Evolutionary conservation across 2,113 vertebrate genomes (phyloP).

Genomic region (Ailuropoda melanoleuca): DNA sequence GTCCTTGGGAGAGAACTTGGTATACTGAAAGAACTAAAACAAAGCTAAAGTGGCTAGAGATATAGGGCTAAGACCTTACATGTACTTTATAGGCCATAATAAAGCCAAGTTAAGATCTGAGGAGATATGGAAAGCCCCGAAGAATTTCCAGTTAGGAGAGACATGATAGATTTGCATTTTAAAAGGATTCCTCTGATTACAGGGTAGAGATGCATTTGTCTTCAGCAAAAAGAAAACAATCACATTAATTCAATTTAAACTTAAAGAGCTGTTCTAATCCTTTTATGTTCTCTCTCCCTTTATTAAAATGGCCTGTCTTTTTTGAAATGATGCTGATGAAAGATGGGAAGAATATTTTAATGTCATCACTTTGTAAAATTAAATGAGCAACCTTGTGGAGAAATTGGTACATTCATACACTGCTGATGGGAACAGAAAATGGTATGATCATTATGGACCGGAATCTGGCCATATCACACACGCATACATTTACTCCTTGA

Average conservation of each 20-base stretch:
- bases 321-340: background rate
- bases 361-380: background rate
- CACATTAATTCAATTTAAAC: slow-evolving; percentile 10
- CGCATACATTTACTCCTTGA: background rate
- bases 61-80: background rate
- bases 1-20: background rate
- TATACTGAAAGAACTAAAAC: background rate
- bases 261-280: background rate
- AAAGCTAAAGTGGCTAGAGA: background rate
- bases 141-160: background rate
- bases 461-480: background rate
- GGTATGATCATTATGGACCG: background rate
- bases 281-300: background rate
- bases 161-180: background rate
- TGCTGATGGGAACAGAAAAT: background rate
- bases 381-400: background rate
- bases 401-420: background rate
- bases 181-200: background rate
- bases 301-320: slow-evolving; percentile 13
- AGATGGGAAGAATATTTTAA: slow-evolving; percentile 13
- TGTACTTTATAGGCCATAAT: background rate
- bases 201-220: background rate
- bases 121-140: background rate
- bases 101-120: background rate
- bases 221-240: background rate